Evolutionary conservation across 2,888 invertebrate species (phyloP).

Genomic region (Oasisia sp.): DNA sequence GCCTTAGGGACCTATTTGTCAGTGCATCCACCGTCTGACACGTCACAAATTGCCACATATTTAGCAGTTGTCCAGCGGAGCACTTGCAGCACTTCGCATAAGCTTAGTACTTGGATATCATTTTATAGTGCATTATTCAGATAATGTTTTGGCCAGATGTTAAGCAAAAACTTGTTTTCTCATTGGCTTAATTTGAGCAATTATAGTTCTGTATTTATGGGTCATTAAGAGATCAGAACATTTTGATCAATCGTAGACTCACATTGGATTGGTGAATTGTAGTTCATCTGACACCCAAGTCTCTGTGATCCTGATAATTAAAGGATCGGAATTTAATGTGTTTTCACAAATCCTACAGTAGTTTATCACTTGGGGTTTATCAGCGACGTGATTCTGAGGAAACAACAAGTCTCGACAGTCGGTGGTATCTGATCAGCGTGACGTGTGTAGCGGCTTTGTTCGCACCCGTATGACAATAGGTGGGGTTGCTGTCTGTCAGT

Average conservation of each 20-base stretch:
- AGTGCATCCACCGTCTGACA: background rate
- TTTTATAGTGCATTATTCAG: background rate
- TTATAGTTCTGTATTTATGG: background rate
- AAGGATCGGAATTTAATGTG: no score
- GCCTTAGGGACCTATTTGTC: constrained; percentile 11
- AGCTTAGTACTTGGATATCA: background rate
- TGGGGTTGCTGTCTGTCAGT: background rate
- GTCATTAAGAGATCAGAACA: background rate
- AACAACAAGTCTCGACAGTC: background rate
- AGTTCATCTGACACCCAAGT: background rate
- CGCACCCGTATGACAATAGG: background rate
- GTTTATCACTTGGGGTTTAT: background rate
- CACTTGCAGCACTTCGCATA: background rate
- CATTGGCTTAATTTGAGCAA: background rate
- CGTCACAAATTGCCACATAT: background rate
- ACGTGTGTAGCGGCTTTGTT: background rate
- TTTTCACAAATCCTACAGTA: no score
- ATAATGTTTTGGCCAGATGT: background rate
- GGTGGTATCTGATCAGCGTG: background rate
- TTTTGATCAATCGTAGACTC: background rate
- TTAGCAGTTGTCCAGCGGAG: background rate
- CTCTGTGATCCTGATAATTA: background rate
- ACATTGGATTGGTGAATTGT: no score
- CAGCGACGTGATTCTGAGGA: background rate
- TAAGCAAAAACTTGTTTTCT: background rate